Conservation (phyloP, 1,140 invertebrate genomes). For the Coenobita brevimanus region DNA sequence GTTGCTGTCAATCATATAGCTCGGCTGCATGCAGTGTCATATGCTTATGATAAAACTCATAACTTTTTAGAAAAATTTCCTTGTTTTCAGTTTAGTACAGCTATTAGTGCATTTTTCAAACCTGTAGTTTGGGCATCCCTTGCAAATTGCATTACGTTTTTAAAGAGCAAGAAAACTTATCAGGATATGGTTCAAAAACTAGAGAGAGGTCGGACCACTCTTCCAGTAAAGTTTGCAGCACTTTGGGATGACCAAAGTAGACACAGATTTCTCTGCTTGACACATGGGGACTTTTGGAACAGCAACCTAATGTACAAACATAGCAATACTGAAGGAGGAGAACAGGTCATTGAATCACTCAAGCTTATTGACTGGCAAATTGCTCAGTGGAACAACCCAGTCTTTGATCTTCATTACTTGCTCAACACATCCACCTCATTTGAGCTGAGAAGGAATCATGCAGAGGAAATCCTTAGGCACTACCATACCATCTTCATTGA, state of each 20-base stretch:
- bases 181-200: slow-evolving; percentile 66
- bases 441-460: slow-evolving; percentile 54
- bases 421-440: slow-evolving; percentile 62
- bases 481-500: slow-evolving; percentile 63
- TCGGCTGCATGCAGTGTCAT: slow-evolving; percentile 63
- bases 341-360: slow-evolving; percentile 39
- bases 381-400: slow-evolving; percentile 64
- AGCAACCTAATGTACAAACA: slow-evolving; percentile 64
- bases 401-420: slow-evolving; percentile 66
- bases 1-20: slow-evolving; percentile 64
- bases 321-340: not conserved
- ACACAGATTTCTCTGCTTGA: slow-evolving; percentile 64
- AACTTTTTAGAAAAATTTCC: slow-evolving; percentile 59
- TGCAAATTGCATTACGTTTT: slow-evolving; percentile 55
- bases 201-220: slow-evolving; percentile 49
- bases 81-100: slow-evolving; percentile 55
- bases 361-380: slow-evolving; percentile 68
- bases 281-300: slow-evolving; percentile 68
- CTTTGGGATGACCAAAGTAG: slow-evolving; percentile 57
- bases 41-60: slow-evolving; percentile 61
- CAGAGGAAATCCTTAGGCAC: slow-evolving; percentile 61
- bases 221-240: slow-evolving; percentile 62
- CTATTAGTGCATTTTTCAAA: slow-evolving; percentile 63
- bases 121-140: slow-evolving; percentile 54
- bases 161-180: slow-evolving; percentile 60